phyloP scores from a whole-genome alignment of 2,113 vertebrate genomes.

The Talpa occidentalis region DNA sequence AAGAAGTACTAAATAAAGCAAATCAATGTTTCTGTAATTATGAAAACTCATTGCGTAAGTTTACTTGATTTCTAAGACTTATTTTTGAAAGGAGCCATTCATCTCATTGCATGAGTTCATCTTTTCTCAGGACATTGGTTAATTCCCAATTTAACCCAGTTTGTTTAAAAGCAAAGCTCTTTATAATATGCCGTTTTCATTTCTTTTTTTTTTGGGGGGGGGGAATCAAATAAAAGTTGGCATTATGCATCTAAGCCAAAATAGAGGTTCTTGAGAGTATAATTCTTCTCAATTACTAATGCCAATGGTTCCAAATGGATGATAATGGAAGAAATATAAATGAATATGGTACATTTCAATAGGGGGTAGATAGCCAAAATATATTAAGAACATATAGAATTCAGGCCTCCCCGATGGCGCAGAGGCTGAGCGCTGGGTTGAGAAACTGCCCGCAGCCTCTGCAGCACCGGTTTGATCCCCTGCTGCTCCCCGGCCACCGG shows the following conservation, averaged over 20 bases:
- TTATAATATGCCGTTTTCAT: background rate
- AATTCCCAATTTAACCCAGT: background rate
- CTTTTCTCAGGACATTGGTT: background rate
- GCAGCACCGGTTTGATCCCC: too few species aligned
- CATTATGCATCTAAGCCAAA: conserved; percentile 18
- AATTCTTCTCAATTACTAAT: conserved; percentile 45
- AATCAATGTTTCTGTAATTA: background rate
- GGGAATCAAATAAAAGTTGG: background rate
- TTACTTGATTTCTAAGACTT: background rate
- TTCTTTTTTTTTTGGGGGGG: background rate
- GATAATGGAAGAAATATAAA: background rate
- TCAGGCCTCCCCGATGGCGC: too few species aligned
- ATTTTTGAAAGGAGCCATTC: background rate
- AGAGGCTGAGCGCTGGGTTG: too few species aligned
- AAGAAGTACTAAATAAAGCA: background rate
- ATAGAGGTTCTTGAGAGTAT: conserved; percentile 45
- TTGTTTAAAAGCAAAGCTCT: background rate
- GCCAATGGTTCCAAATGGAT: conserved; percentile 64
- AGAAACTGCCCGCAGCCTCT: too few species aligned
- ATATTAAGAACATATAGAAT: background rate
- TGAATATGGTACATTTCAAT: background rate
- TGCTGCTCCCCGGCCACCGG: too few species aligned
- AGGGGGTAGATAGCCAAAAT: background rate
- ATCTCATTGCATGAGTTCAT: background rate
- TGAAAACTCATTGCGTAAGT: background rate